Conservation (phyloP, 2,113 vertebrate genomes). For the Steatornis caripensis region DNA sequence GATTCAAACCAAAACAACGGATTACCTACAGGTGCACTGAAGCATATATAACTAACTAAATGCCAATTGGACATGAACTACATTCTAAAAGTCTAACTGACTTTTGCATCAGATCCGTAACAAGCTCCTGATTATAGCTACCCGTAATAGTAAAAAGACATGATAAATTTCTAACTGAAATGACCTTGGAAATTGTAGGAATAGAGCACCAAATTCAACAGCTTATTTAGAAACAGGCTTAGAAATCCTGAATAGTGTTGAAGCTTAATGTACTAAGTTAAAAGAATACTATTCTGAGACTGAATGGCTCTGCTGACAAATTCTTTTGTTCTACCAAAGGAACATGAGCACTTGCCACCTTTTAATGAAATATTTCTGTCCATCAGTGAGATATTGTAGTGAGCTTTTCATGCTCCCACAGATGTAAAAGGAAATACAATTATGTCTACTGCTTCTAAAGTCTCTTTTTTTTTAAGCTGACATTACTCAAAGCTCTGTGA, state of each 20-base stretch:
- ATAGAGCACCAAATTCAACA: not conserved
- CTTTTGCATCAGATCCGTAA: not conserved
- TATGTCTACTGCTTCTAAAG: not conserved
- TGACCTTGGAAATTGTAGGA: not conserved
- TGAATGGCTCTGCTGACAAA: not conserved
- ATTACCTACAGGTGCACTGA: not conserved
- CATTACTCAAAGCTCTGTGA: conserved; percentile 53
- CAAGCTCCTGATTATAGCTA: not conserved
- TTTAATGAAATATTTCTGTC: not conserved
- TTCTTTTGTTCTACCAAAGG: not conserved
- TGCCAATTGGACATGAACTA: not conserved
- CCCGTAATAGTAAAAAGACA: not conserved
- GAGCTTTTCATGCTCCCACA: not conserved
- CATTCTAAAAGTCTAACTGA: not conserved
- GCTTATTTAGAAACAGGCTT: not conserved
- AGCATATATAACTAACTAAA: not conserved
- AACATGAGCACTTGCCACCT: not conserved
- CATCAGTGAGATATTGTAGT: not conserved
- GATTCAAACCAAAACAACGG: not conserved
- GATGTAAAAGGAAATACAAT: not conserved
- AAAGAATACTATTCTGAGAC: not conserved
- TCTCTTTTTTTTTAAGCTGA: not conserved
- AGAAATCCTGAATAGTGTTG: not conserved
- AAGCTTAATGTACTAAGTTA: not conserved
- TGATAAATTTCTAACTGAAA: not conserved